A percentile compares a stretch with the other conserved stretches of the same genome.
phyloP scores from a whole-genome alignment of 2,113 vertebrate genomes.

The Aegotheles bennettii region DNA sequence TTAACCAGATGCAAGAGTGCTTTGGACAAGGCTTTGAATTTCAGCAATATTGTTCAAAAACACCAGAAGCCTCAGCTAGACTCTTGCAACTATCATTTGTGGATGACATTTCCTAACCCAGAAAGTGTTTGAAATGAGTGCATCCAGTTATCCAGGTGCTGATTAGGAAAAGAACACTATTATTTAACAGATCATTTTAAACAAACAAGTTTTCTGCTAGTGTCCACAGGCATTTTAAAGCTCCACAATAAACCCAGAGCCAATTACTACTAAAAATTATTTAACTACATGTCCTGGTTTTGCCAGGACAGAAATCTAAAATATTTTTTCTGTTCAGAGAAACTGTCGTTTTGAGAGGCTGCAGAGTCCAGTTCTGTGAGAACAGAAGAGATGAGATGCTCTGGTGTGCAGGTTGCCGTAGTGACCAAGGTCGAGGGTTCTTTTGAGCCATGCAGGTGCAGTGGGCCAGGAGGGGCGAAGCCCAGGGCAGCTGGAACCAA shows the following conservation, averaged over 20 bases:
- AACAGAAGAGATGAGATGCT: too few species aligned
- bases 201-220: background rate
- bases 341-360: too few species aligned
- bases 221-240: background rate
- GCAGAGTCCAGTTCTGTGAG: too few species aligned
- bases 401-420: too few species aligned
- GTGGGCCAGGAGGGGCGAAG: too few species aligned
- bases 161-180: background rate
- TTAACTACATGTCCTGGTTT: too few species aligned
- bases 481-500: too few species aligned
- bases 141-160: background rate
- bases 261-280: background rate
- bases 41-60: background rate
- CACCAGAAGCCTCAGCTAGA: background rate
- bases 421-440: too few species aligned
- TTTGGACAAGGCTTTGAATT: background rate
- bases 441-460: too few species aligned
- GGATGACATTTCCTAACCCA: background rate
- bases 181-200: background rate
- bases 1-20: background rate
- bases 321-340: too few species aligned
- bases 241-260: background rate
- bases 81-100: background rate
- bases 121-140: background rate
- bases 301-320: too few species aligned